Evolutionary conservation across 2,888 invertebrate species (phyloP).

Genomic region (Clusia tigrina): DNA sequence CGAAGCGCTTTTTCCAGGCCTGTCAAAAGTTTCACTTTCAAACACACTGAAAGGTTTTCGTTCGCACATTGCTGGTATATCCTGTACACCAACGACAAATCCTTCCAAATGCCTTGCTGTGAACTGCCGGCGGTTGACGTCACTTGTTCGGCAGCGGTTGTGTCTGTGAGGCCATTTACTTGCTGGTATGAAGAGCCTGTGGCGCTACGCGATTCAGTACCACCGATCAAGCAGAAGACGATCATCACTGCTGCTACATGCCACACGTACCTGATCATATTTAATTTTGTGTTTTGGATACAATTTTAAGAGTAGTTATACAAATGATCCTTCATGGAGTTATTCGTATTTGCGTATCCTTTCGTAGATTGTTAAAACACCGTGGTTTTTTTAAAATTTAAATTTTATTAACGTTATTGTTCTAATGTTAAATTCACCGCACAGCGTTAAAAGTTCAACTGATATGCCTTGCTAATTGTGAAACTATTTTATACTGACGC

Average conservation of each 20-base stretch:
- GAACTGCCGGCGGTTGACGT: constrained; percentile 14
- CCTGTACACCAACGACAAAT: constrained; percentile 77
- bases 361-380: not conserved
- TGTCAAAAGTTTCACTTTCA: constrained; percentile 81
- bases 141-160: constrained; percentile 11
- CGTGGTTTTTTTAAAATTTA: not conserved
- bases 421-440: constrained; percentile 20
- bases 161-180: constrained; percentile 41
- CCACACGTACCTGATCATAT: constrained; percentile 56
- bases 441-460: constrained; percentile 48
- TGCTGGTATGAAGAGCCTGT: constrained; percentile 40
- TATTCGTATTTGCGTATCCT: constrained; percentile 16
- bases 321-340: constrained; percentile 30
- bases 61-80: constrained; percentile 83
- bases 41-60: constrained; percentile 74
- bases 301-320: constrained; percentile 12
- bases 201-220: constrained; percentile 46
- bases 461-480: constrained; percentile 47
- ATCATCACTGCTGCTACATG: constrained; percentile 51
- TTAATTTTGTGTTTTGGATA: constrained; percentile 18
- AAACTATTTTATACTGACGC: constrained; percentile 56
- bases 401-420: not conserved
- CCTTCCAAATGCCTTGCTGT: constrained; percentile 62
- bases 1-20: constrained; percentile 78
- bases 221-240: constrained; percentile 46